Conservation (phyloP, 2,888 invertebrate genomes). For the Masnerella sp. region DNA sequence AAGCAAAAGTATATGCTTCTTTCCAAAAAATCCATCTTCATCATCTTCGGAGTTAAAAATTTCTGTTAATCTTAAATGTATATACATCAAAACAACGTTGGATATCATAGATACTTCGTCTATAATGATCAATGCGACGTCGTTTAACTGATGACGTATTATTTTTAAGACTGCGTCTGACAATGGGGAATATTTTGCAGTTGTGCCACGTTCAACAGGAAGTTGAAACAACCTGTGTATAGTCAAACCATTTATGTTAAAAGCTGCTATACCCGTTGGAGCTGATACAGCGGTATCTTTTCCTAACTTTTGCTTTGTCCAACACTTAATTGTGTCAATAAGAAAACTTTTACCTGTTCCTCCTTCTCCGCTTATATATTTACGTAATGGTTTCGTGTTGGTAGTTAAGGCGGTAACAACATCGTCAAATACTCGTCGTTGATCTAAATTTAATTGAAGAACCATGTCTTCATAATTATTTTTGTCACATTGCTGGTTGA, state of each 20-base stretch:
- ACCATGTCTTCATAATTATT: too few species aligned
- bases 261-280: constrained; percentile 70
- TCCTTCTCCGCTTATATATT: constrained; percentile 65
- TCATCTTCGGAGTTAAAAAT: constrained; percentile 65
- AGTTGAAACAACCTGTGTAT: constrained; percentile 68
- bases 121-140: constrained; percentile 66
- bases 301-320: constrained; percentile 64
- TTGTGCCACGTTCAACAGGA: constrained; percentile 67
- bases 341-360: constrained; percentile 68
- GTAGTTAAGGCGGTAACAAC: too few species aligned
- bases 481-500: too few species aligned
- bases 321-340: constrained; percentile 65
- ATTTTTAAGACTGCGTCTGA: constrained; percentile 64
- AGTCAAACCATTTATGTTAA: constrained; percentile 70
- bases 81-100: constrained; percentile 64
- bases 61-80: constrained; percentile 64
- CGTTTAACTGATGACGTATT: constrained; percentile 62
- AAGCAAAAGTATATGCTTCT: constrained; percentile 65
- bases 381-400: constrained; percentile 32
- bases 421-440: too few species aligned
- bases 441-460: too few species aligned
- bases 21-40: constrained; percentile 68
- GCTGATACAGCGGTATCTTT: constrained; percentile 66
- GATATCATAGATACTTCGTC: constrained; percentile 64
- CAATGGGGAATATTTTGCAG: constrained; percentile 65